Percentiles rank a stretch among this genome's conserved stretches.
phyloP scores from a whole-genome alignment of 2,888 invertebrate species.

The Tenthredo mesomela region DNA sequence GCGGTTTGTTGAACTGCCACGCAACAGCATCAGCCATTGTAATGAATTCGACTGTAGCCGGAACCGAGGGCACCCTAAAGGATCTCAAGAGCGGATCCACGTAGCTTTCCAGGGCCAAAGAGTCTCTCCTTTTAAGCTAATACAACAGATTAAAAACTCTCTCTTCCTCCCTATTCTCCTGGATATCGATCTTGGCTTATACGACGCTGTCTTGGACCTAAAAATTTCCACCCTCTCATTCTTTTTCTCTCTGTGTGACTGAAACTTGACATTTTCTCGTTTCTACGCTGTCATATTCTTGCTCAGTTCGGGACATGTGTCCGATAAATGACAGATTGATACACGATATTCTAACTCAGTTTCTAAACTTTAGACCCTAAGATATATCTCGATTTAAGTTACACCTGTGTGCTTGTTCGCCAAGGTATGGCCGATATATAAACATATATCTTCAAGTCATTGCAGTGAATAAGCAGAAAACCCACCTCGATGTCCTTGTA shows the following conservation, averaged over 20 bases:
- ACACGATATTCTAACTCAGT: neutral
- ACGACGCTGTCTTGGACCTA: neutral
- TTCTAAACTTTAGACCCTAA: neutral
- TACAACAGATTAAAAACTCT: slow-evolving; percentile 22
- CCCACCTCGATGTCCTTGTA: too few relatives aligned
- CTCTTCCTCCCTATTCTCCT: neutral
- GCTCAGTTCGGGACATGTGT: neutral
- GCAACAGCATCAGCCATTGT: slow-evolving; percentile 7
- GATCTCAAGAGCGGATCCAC: slow-evolving; percentile 7
- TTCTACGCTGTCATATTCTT: neutral
- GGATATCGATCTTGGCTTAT: slow-evolving; percentile 18
- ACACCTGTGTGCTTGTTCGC: neutral
- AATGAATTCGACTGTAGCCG: slow-evolving; percentile 16
- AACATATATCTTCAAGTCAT: neutral
- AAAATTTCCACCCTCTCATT: neutral
- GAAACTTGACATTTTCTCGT: slow-evolving; percentile 6
- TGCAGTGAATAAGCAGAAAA: neutral
- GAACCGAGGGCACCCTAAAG: neutral
- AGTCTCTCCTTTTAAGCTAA: slow-evolving; percentile 28
- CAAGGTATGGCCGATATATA: neutral
- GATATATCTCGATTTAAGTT: neutral
- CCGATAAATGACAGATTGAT: slow-evolving; percentile 24
- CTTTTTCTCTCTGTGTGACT: neutral
- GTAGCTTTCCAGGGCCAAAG: neutral
- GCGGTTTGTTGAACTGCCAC: slow-evolving; percentile 6